Conservation (phyloP, 2,888 invertebrate species). For the Campoplex capitator region DNA sequence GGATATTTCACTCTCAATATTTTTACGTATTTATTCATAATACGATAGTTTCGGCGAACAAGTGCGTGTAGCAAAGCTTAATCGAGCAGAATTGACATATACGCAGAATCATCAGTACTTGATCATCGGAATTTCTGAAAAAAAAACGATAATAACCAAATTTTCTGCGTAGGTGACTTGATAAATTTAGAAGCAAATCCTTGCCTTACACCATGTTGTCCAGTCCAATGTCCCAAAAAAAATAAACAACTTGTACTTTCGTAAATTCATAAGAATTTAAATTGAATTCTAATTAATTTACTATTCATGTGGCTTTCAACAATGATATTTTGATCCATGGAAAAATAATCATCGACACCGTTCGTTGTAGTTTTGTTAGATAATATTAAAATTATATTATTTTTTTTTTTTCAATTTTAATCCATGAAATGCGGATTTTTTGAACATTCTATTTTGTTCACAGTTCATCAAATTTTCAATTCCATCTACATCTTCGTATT, state of each 20-base stretch:
- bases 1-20: background rate
- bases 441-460: background rate
- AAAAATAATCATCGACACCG: no score
- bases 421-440: background rate
- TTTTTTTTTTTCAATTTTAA: no score
- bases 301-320: no score
- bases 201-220: background rate
- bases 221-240: conserved; percentile 9
- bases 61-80: conserved; percentile 9
- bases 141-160: background rate
- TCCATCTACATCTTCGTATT: background rate
- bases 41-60: conserved; percentile 8
- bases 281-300: no score
- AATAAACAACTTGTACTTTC: background rate
- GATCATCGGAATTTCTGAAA: background rate
- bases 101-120: background rate
- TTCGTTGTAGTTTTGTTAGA: no score
- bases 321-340: no score
- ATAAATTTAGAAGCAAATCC: conserved; percentile 29
- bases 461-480: background rate
- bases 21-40: no score
- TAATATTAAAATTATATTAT: no score
- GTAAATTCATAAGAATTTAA: background rate
- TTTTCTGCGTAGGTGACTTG: conserved; percentile 25
- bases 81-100: conserved; percentile 10